Evolutionary conservation across 2,888 invertebrate genomes (phyloP), one percentile per base, ranked within the genome.

Genomic region (Alviniconcha strummeri): DNA sequence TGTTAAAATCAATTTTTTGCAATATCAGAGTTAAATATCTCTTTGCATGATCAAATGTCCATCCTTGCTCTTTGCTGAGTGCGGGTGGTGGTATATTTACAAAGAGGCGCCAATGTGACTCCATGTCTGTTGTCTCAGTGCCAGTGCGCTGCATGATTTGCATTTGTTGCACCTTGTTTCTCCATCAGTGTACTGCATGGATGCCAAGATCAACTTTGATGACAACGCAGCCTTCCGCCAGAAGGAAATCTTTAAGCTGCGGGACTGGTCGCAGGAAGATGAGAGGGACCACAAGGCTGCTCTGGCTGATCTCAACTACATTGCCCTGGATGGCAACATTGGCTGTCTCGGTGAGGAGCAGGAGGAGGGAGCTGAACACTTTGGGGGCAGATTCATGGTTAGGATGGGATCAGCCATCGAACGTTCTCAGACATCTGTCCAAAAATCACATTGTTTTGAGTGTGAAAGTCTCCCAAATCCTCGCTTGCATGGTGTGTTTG

Each of bases 121-220:
- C 36, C 36, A 3, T 36, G 36, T 36, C 36, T 36, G 36, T 36
- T 36, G 36, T 36, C 36, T 36, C 36, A 1, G 1, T 36, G 36
- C 36, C 36, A 36, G 36, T 36, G 36, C 36, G 3, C 3, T 0
- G 36, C 36, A 36, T 36, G 36, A 36, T 36, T 36, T 36, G 36
- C 36, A 36, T 36, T 36, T 36, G 36, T 36, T 36, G 36, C 36
- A 36, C 36, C 36, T 36, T 36, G 36, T 60, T 60, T 69, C 19
- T 55, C 54, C 0, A 13, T 9, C 89, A 98, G 98, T 97, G 93
- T 97, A 96, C 94, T 98, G 98, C 89, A 95, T 99, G 93, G 98
- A 99, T 94, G 98, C 98, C 88, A 99, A 99, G 94, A 96, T 98
- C 94, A 96, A 97, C 91, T 98, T 98, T 92, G 98, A 99, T 92